phyloP scores from a whole-genome alignment of 2,113 vertebrate species.

The Dinomys branickii region DNA sequence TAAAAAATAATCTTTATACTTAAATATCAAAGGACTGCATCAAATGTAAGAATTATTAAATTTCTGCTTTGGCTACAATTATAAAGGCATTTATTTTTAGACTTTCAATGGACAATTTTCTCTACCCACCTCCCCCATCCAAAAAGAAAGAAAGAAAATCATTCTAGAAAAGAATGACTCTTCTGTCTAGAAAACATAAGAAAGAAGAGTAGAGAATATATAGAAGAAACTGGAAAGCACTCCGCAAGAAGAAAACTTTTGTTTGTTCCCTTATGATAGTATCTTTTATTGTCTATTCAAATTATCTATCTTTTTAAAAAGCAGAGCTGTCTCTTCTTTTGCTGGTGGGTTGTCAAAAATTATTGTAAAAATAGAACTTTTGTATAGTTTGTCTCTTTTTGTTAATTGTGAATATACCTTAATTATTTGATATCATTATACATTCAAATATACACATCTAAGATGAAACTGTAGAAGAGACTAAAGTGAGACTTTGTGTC shows the following conservation, averaged over 20 bases:
- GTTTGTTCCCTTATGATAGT: constrained; percentile 13
- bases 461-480: constrained; percentile 56
- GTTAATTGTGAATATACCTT: constrained; percentile 54
- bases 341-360: not conserved
- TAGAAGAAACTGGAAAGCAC: not conserved
- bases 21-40: constrained; percentile 28
- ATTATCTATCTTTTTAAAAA: constrained; percentile 12
- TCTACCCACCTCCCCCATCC: accelerated
- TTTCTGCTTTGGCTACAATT: constrained; percentile 34
- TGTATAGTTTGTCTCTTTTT: constrained; percentile 26
- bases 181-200: not conserved
- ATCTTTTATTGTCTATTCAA: constrained; percentile 31
- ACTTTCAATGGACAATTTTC: not conserved
- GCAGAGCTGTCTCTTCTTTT: not conserved
- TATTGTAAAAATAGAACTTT: not conserved
- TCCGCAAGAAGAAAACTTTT: constrained; percentile 18
- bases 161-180: constrained; percentile 14
- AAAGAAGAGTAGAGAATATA: not conserved
- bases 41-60: constrained; percentile 38
- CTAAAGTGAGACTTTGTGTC: constrained; percentile 38
- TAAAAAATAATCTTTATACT: constrained; percentile 30
- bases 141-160: not conserved
- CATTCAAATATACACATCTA: constrained; percentile 30
- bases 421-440: constrained; percentile 57
- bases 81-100: constrained; percentile 15